Conservation (phyloP, 2,113 vertebrate genomes). For the Falco punctatus region DNA sequence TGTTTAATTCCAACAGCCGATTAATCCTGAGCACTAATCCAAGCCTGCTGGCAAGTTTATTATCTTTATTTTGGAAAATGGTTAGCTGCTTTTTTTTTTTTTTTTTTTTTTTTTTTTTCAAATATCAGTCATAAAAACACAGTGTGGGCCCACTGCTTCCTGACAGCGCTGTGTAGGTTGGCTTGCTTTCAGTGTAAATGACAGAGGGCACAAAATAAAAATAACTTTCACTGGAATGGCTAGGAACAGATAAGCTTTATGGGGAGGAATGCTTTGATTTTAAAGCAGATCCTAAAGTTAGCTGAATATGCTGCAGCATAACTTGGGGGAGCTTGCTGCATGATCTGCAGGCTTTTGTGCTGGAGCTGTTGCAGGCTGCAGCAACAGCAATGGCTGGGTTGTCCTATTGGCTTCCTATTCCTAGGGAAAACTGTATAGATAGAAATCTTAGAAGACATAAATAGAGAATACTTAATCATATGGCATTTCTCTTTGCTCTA, state of each 20-base stretch:
- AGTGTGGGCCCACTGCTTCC: not conserved
- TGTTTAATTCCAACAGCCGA: not conserved
- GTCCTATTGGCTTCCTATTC: not conserved
- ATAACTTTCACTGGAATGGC: conserved; percentile 39
- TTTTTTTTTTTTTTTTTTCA: not conserved
- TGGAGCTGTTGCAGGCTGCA: not conserved
- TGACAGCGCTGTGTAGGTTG: conserved; percentile 33
- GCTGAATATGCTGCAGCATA: not conserved
- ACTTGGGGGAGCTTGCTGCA: not conserved
- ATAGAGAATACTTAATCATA: not conserved
- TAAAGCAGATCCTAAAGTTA: conserved; percentile 49
- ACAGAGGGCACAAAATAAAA: conserved; percentile 54
- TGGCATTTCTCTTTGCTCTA: not conserved
- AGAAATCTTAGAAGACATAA: not conserved
- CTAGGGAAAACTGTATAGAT: not conserved
- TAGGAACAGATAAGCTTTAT: conserved; percentile 21
- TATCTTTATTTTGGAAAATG: not conserved
- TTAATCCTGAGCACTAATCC: not conserved
- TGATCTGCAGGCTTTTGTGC: not conserved
- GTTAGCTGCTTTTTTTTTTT: not conserved
- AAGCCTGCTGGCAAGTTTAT: not conserved
- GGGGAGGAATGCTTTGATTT: conserved; percentile 49
- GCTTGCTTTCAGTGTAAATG: conserved; percentile 20
- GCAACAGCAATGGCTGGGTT: not conserved
- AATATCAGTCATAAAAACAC: not conserved